These are phyloP conservation scores for Sinocyclocheilus grahami DNA, from an alignment of 2,113 vertebrate species.

Conservation along the genomic window DNA sequence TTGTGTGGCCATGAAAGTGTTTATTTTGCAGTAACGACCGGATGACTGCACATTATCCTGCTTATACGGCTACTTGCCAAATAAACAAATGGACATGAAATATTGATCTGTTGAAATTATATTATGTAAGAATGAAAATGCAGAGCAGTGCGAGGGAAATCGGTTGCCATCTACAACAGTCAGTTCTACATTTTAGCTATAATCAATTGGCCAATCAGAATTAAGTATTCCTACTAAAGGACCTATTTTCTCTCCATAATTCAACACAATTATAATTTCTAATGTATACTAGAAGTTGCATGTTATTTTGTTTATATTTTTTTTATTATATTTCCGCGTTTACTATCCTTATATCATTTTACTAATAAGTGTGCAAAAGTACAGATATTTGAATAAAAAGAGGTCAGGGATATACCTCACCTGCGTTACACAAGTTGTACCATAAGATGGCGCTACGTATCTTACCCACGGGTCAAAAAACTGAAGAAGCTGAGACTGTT, in stretches of 20 bases:
- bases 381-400: too few species aligned
- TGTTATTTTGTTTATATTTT: neutral
- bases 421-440: neutral
- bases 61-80: neutral
- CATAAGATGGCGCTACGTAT: slow-evolving; percentile 16
- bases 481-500: neutral
- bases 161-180: neutral
- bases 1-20: neutral
- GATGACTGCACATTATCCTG: neutral
- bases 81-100: slow-evolving; percentile 9
- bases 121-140: neutral
- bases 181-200: neutral
- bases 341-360: neutral
- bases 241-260: neutral
- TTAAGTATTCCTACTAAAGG: neutral
- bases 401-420: neutral
- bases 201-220: neutral
- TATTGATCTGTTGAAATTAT: neutral
- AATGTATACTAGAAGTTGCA: neutral
- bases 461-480: neutral
- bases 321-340: neutral
- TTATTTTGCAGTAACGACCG: neutral
- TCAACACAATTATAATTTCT: neutral
- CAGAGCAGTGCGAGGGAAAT: neutral
- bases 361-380: neutral